Conservation (phyloP, 2,797 vertebrate genomes). For the Rhincodon typus region DNA sequence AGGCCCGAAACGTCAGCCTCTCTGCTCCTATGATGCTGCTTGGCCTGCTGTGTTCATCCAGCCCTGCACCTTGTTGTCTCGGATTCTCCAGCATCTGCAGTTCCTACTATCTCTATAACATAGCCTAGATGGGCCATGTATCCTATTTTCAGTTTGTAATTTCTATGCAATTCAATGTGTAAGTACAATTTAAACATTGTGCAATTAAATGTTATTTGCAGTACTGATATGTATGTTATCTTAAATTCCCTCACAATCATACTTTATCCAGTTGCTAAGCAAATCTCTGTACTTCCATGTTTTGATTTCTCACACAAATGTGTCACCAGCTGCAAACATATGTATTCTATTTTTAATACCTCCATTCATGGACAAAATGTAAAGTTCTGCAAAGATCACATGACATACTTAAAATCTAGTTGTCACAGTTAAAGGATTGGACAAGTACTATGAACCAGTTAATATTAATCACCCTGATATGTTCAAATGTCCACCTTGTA, state of each 20-base stretch:
- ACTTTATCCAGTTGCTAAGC: neutral
- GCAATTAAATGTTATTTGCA: neutral
- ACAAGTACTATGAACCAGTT: neutral
- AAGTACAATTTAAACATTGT: neutral
- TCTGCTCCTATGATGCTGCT: too few relatives aligned
- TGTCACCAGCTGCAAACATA: neutral
- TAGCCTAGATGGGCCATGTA: neutral
- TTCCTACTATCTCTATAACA: too few relatives aligned
- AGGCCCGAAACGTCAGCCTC: too few relatives aligned
- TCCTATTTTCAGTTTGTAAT: neutral
- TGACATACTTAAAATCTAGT: neutral
- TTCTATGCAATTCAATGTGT: neutral
- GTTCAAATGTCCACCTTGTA: neutral
- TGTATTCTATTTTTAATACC: neutral
- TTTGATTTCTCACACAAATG: neutral
- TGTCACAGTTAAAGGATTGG: neutral
- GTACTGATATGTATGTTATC: neutral
- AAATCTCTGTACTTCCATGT: neutral
- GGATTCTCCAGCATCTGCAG: too few relatives aligned
- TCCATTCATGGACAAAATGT: neutral
- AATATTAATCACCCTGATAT: neutral
- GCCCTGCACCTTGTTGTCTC: too few relatives aligned
- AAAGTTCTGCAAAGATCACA: neutral
- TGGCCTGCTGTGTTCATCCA: too few relatives aligned
- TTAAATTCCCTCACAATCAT: neutral